Conservation (phyloP, 2,888 invertebrate species). For the Cosmia trapezina region DNA sequence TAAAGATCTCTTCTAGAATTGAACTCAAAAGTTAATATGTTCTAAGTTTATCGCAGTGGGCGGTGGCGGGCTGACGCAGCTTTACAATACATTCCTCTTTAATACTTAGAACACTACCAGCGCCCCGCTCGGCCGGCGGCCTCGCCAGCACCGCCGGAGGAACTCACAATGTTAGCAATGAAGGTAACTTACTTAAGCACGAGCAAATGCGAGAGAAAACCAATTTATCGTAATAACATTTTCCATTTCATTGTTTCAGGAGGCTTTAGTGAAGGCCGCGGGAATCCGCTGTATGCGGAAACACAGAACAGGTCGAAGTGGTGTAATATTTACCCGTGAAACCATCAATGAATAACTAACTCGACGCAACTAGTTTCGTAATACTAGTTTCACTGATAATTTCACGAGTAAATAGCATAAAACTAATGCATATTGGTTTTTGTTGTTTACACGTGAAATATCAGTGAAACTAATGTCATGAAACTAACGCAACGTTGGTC, state of each 20-base stretch:
- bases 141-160: neutral
- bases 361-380: neutral
- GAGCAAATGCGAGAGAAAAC: conserved; percentile 2
- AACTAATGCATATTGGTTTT: neutral
- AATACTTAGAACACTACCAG: conserved; percentile 35
- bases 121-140: conserved; percentile 11
- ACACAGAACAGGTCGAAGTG: too few species aligned
- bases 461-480: too few species aligned
- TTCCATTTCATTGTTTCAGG: neutral
- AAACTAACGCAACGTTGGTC: too few species aligned
- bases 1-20: neutral
- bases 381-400: neutral
- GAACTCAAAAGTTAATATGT: neutral
- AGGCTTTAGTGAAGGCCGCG: too few species aligned
- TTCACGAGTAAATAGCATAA: neutral
- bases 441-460: too few species aligned
- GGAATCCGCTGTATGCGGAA: too few species aligned
- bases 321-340: too few species aligned
- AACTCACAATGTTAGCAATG: conserved; percentile 17
- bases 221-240: conserved; percentile 15
- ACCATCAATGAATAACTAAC: neutral
- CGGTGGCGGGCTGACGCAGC: conserved; percentile 25
- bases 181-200: conserved; percentile 37
- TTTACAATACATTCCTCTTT: conserved; percentile 36
- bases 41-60: conserved; percentile 4